Percentiles rank a stretch among this genome's conserved stretches.
These are phyloP conservation scores for Archips xylosteana DNA, from an alignment of 2,888 invertebrate species.

Conservation along the genomic window DNA sequence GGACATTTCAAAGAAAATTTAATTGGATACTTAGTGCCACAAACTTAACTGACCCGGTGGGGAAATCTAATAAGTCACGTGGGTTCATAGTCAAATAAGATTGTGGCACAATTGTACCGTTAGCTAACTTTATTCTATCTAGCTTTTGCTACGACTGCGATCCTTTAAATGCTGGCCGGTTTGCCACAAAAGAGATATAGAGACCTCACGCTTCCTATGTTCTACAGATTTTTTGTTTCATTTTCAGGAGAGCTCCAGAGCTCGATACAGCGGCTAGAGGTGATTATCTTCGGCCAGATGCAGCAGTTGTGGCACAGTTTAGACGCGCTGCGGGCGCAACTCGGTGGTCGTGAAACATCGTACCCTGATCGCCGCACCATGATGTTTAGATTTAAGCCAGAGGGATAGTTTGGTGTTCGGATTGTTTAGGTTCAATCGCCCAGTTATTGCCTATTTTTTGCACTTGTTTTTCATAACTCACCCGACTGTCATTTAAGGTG, in stretches of 20 bases:
- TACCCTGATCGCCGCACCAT: constrained; percentile 68
- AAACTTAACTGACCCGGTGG: too few relatives aligned
- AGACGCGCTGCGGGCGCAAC: constrained; percentile 70
- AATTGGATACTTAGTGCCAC: too few relatives aligned
- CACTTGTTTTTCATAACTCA: neutral
- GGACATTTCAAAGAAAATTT: too few relatives aligned
- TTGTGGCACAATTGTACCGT: too few relatives aligned
- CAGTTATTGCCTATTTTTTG: neutral
- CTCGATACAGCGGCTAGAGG: constrained; percentile 74
- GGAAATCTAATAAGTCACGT: too few relatives aligned
- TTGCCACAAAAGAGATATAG: too few relatives aligned
- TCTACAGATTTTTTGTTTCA: neutral
- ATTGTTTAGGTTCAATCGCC: neutral
- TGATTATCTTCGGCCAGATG: constrained; percentile 81
- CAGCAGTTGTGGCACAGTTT: constrained; percentile 80
- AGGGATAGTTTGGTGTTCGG: constrained; percentile 24
- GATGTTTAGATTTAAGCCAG: constrained; percentile 63
- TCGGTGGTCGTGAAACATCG: constrained; percentile 53
- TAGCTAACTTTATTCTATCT: too few relatives aligned
- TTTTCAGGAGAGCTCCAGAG: constrained; percentile 73
- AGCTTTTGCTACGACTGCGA: too few relatives aligned
- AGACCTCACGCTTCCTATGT: neutral
- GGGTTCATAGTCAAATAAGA: too few relatives aligned
- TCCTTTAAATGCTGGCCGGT: too few relatives aligned
- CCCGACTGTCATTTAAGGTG: neutral